phyloP scores from a whole-genome alignment of 2,888 invertebrate species.

The Notocelia uddmanniana region DNA sequence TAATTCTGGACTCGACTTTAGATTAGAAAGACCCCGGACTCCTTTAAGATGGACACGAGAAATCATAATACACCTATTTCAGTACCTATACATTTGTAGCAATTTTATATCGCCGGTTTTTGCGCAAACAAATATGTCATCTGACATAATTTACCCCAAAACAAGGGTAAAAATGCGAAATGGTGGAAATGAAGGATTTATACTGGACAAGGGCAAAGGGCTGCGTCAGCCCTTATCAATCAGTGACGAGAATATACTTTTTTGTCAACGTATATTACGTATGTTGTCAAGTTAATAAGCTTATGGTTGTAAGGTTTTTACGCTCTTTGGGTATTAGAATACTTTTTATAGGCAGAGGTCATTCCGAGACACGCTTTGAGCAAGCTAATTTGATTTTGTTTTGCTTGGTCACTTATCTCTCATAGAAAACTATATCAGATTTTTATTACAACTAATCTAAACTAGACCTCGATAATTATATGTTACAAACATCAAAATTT shows the following conservation, averaged over 20 bases:
- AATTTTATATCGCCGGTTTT: not conserved
- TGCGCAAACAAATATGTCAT: not conserved
- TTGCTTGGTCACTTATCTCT: no score
- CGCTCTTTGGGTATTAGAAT: not conserved
- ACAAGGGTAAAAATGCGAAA: not conserved
- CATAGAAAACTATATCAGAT: no score
- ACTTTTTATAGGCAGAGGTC: not conserved
- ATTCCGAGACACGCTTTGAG: not conserved
- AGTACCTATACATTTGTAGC: not conserved
- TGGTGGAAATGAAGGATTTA: constrained; percentile 11
- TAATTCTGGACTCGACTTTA: no score
- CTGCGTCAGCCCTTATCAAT: constrained; percentile 23
- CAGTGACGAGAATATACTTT: constrained; percentile 26
- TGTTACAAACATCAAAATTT: no score
- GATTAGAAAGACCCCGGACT: no score
- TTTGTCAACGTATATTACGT: constrained; percentile 4
- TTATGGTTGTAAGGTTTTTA: not conserved
- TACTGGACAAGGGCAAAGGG: constrained; percentile 1
- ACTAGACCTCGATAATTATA: no score
- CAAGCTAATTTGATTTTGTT: not conserved
- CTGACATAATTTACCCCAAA: constrained; percentile 13
- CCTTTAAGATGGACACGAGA: no score
- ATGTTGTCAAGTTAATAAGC: not conserved
- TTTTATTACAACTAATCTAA: no score
- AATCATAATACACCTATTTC: no score